Evolutionary conservation across 2,797 vertebrate species (phyloP).

Genomic region (Hydrolagus colliei): DNA sequence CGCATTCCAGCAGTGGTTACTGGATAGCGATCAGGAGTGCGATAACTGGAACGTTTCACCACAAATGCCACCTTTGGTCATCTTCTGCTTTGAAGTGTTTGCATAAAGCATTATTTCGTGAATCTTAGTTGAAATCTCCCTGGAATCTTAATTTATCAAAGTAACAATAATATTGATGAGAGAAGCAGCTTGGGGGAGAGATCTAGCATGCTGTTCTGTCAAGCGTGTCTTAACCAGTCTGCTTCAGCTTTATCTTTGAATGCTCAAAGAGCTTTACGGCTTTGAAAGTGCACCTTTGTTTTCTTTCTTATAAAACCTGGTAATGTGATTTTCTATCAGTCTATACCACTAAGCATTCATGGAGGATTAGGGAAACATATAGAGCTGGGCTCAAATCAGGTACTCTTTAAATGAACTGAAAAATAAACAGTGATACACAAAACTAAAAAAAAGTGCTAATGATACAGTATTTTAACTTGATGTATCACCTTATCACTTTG

Average conservation of each 20-base stretch:
- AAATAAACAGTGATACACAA: no score
- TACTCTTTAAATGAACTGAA: no score
- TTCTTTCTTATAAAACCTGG: background rate
- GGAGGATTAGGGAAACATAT: no score
- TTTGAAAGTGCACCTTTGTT: background rate
- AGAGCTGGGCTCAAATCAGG: no score
- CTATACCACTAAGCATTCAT: no score
- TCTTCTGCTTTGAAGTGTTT: slow-evolving; percentile 16
- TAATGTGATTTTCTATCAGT: slow-evolving; percentile 1
- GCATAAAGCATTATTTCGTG: background rate
- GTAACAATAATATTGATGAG: background rate
- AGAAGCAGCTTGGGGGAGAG: background rate
- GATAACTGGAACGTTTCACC: no score
- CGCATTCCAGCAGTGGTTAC: no score
- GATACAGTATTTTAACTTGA: no score
- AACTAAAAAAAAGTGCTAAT: no score
- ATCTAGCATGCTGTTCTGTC: background rate
- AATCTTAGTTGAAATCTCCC: slow-evolving; percentile 4
- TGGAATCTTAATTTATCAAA: slow-evolving; percentile 28
- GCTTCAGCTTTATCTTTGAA: background rate
- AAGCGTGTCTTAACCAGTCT: background rate
- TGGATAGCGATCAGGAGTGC: no score
- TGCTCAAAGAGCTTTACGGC: background rate
- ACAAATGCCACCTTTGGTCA: background rate
- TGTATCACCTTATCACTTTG: no score